Evolutionary conservation across 2,888 invertebrate species (phyloP).

Genomic region (Hoplodrina ambigua): DNA sequence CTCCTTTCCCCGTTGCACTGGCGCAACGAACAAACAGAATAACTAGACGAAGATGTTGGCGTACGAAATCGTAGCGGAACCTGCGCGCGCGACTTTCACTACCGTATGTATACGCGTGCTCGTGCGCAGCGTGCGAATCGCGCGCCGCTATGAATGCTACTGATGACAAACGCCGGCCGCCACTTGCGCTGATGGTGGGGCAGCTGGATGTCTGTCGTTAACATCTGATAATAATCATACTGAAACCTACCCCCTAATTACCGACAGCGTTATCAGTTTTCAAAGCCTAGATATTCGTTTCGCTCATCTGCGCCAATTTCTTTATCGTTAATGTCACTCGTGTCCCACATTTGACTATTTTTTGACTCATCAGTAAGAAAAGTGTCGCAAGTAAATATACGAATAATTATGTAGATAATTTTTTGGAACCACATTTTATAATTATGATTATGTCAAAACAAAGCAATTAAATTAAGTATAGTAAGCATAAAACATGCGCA

Average conservation of each 20-base stretch:
- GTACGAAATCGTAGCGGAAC: constrained; percentile 85
- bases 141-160: constrained; percentile 83
- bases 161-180: constrained; percentile 69
- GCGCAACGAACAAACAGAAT: constrained; percentile 88
- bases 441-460: constrained; percentile 4
- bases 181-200: constrained; percentile 73
- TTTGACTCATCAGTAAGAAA: constrained; percentile 31
- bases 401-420: constrained; percentile 23
- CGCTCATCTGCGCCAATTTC: constrained; percentile 66
- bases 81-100: constrained; percentile 89
- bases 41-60: constrained; percentile 88
- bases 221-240: constrained; percentile 78
- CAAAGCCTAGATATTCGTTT: constrained; percentile 66
- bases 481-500: background rate
- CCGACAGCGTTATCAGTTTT: constrained; percentile 66
- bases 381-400: constrained; percentile 49
- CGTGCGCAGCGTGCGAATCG: constrained; percentile 82
- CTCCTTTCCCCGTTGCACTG: constrained; percentile 89
- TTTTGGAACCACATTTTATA: constrained; percentile 4
- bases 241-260: constrained; percentile 78
- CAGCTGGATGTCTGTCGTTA: constrained; percentile 70
- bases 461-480: background rate
- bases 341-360: constrained; percentile 46
- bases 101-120: constrained; percentile 75
- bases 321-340: constrained; percentile 65